Conservation (phyloP, 2,113 vertebrate species). For the Synchiropus splendidus region DNA sequence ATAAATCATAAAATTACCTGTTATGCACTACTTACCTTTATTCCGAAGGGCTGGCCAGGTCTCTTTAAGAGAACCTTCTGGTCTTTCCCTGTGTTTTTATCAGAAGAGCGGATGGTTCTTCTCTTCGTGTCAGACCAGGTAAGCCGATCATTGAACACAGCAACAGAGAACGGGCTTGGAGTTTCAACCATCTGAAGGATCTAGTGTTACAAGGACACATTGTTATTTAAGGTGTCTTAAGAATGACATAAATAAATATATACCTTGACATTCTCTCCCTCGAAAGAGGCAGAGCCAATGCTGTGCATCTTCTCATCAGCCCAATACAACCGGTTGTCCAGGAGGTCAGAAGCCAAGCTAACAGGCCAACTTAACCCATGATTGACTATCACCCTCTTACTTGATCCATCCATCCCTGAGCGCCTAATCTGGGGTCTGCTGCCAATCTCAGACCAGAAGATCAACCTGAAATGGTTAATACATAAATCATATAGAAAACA, state of each 20-base stretch:
- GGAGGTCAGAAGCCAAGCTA: constrained; percentile 71
- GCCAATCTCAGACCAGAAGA: constrained; percentile 87
- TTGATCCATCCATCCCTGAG: constrained; percentile 81
- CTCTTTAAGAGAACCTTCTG: constrained; percentile 73
- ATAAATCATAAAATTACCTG: not conserved
- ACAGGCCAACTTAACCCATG: constrained; percentile 75
- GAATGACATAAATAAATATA: not conserved
- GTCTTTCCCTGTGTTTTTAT: constrained; percentile 78
- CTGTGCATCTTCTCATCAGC: constrained; percentile 79
- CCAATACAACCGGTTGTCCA: constrained; percentile 80
- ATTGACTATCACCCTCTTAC: constrained; percentile 62
- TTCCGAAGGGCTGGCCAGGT: constrained; percentile 73
- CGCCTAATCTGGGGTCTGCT: constrained; percentile 69
- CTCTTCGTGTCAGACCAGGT: constrained; percentile 83
- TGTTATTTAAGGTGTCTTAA: not conserved
- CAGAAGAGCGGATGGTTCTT: constrained; percentile 70
- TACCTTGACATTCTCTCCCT: constrained; percentile 74
- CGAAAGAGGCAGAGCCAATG: constrained; percentile 72
- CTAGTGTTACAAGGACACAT: constrained; percentile 56
- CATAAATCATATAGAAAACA: not conserved
- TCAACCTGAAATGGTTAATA: constrained; percentile 60
- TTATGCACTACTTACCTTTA: constrained; percentile 65
- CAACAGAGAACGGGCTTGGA: constrained; percentile 73
- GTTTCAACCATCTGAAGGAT: constrained; percentile 73
- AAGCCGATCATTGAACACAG: constrained; percentile 75